These are phyloP conservation scores for Zygothrica quintamaculata DNA, from an alignment of 2,888 invertebrate species.

Conservation along the genomic window DNA sequence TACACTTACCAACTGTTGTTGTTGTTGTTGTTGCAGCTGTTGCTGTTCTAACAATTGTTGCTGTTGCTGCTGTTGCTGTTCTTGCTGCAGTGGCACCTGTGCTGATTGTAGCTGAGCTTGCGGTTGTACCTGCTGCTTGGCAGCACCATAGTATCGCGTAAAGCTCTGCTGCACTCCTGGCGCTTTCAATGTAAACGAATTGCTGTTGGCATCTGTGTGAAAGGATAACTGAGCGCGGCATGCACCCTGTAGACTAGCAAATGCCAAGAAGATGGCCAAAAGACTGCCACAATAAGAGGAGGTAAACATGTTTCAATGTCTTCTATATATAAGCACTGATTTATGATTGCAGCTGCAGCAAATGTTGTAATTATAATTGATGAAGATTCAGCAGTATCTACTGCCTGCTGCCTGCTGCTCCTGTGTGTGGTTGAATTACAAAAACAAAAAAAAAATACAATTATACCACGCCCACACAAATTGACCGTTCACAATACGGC, in stretches of 20 bases:
- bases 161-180: constrained; percentile 83
- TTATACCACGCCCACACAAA: constrained; percentile 12
- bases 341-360: constrained; percentile 28
- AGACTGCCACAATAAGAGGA: constrained; percentile 1
- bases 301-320: constrained; percentile 44
- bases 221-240: constrained; percentile 81
- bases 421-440: too few relatives aligned
- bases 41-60: constrained; percentile 18
- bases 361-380: constrained; percentile 55
- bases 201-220: constrained; percentile 82
- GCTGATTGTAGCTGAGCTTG: constrained; percentile 38
- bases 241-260: constrained; percentile 51
- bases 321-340: too few relatives aligned
- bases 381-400: too few relatives aligned
- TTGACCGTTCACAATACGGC: constrained; percentile 23
- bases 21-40: constrained; percentile 33
- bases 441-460: too few relatives aligned
- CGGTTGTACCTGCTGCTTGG: constrained; percentile 45
- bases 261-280: constrained; percentile 24
- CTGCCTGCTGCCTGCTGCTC: too few relatives aligned
- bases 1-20: constrained; percentile 46
- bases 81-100: constrained; percentile 32
- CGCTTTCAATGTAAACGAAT: constrained; percentile 83
- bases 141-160: constrained; percentile 82
- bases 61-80: constrained; percentile 30